phyloP scores from a whole-genome alignment of 2,797 vertebrate genomes.

The Sciaenops ocellatus region DNA sequence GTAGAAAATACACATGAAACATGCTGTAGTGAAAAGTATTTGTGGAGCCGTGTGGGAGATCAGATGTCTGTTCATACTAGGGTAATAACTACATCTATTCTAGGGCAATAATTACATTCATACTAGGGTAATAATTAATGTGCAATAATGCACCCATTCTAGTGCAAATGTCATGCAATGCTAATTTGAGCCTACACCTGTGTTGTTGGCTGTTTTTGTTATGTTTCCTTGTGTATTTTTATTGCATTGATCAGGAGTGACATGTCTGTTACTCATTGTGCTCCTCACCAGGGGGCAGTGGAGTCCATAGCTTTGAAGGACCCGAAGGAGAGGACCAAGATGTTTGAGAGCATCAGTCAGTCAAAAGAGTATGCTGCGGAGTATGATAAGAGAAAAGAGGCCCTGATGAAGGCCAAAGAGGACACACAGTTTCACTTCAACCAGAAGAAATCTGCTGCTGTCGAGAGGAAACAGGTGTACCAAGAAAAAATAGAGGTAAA shows the following conservation, averaged over 20 bases:
- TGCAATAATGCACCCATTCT: too few relatives aligned
- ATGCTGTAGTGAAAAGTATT: background rate
- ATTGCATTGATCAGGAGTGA: too few relatives aligned
- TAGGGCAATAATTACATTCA: too few relatives aligned
- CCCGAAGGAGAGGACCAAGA: conserved; percentile 91
- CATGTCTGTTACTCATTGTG: background rate
- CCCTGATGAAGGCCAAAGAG: conserved; percentile 89
- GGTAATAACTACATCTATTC: too few relatives aligned
- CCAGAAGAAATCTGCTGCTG: conserved; percentile 89
- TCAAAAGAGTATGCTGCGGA: conserved; percentile 88
- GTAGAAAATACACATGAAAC: background rate
- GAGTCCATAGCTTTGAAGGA: conserved; percentile 95
- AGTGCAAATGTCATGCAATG: too few relatives aligned
- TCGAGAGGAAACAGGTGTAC: conserved; percentile 90
- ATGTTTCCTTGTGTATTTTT: too few relatives aligned
- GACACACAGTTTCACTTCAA: conserved; percentile 93
- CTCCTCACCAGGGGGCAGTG: conserved; percentile 89
- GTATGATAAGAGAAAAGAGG: conserved; percentile 89
- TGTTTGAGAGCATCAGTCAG: conserved; percentile 93
- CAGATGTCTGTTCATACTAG: too few relatives aligned
- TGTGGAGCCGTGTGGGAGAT: background rate
- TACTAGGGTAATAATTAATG: too few relatives aligned
- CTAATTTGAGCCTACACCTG: too few relatives aligned
- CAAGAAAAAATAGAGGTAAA: conserved; percentile 92
- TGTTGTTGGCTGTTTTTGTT: too few relatives aligned